phyloP scores from a whole-genome alignment of 2,113 vertebrate species.

The Psilopogon haemacephalus region DNA sequence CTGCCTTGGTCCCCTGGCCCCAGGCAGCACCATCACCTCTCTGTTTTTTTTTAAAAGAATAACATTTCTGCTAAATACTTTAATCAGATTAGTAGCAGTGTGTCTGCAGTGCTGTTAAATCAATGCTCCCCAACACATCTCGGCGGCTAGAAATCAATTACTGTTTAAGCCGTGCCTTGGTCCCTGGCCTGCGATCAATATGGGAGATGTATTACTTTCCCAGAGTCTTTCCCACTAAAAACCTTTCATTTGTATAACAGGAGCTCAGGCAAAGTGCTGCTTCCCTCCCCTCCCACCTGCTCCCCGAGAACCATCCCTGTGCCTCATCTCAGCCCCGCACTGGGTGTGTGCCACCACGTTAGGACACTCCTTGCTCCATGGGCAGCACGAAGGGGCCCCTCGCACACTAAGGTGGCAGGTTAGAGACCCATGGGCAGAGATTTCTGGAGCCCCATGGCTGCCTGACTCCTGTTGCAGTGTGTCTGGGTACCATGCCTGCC shows the following conservation, averaged over 20 bases:
- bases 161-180: slow-evolving; percentile 79
- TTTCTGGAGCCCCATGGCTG: neutral
- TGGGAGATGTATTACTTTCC: slow-evolving; percentile 79
- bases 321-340: rapidly evolving
- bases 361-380: neutral
- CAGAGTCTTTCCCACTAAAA: slow-evolving; percentile 74
- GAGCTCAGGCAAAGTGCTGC: slow-evolving; percentile 44
- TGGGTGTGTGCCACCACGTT: neutral
- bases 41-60: slow-evolving; percentile 70
- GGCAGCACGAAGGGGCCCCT: neutral
- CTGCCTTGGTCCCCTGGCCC: neutral
- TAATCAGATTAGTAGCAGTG: slow-evolving; percentile 77
- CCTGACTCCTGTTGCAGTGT: neutral
- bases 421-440: neutral
- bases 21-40: slow-evolving; percentile 38
- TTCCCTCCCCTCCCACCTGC: neutral
- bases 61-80: slow-evolving; percentile 79
- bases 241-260: slow-evolving; percentile 74
- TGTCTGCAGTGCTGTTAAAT: slow-evolving; percentile 78
- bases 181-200: slow-evolving; percentile 79
- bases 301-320: neutral
- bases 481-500: neutral
- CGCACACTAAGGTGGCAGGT: neutral
- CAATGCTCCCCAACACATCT: slow-evolving; percentile 79
- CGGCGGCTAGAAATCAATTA: slow-evolving; percentile 82